Evolutionary conservation across 2,888 invertebrate species (phyloP), one percentile per base, ranked within the genome.

Genomic region (Lithosia quadra): DNA sequence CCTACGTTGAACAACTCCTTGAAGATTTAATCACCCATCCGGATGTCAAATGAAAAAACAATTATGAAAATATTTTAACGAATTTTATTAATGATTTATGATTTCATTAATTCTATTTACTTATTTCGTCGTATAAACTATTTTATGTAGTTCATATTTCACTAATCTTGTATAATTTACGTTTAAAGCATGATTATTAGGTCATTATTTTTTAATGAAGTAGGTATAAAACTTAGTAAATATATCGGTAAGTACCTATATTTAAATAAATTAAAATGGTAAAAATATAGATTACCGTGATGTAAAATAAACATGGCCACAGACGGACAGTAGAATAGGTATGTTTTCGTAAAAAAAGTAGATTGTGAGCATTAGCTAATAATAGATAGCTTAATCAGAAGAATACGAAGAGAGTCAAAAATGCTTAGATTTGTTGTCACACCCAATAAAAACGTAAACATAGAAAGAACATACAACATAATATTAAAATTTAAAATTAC

Each of bases 131-230:
- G 71, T 71, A 75, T 43, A 36, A 75, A 66, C 67, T 75, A 78
- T 65, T 73, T 39, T 65, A n/a, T 66, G 67, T 74, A 75, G 61
- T 73, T 64, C 63, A 22, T 61, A 68, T 69, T 76, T 77, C 69
- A 71, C 67, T 73, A 74, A 73, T 75, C 71, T 80, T 80, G 77
- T 83, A 80, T 71, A 77, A 73, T 76, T 75, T 76, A 79, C 72
- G 74, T 73, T 67, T 82, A 82, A 83, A 82, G 83, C 81, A 83
- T 81, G 71, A 70, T 76, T 73, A 76, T 76, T 79, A 81, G 71
- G 76, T 81, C 69, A 72, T 73, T 69, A 74, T 65, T 67, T 72
- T 71, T 62, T 71, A 59, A 71, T 72, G 69, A 74, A 68, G 69
- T 73, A 77, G 24, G 21, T 65, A 74, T 53, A 72, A 74, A 77